Evolutionary conservation across 2,797 vertebrate species (phyloP).

Genomic region (Spheniscus humboldti): DNA sequence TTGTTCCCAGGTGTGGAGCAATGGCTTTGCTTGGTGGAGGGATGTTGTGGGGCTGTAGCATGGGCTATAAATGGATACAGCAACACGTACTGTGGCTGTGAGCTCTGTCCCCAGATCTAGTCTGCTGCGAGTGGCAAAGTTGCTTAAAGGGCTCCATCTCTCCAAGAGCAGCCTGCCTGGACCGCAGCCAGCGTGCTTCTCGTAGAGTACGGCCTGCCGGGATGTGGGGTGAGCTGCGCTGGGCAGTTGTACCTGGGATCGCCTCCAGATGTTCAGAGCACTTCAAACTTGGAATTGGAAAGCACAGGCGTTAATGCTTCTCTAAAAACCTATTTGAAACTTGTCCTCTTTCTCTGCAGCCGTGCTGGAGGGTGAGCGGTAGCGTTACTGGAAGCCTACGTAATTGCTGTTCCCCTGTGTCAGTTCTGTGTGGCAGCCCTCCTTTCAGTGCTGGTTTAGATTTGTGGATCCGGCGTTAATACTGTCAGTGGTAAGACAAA

Average conservation of each 20-base stretch:
- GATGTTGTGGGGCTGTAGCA: not conserved
- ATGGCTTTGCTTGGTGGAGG: not conserved
- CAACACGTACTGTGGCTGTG: accelerated
- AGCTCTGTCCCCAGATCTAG: not conserved
- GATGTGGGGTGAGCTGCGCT: not conserved
- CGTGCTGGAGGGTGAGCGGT: not conserved
- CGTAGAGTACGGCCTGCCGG: accelerated
- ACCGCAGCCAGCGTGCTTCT: not conserved
- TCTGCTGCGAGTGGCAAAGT: accelerated
- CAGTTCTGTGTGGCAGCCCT: not conserved
- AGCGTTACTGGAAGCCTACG: not conserved
- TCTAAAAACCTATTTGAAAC: not conserved
- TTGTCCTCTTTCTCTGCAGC: not conserved
- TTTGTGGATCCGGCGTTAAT: accelerated
- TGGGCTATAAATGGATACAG: accelerated
- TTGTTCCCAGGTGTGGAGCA: accelerated
- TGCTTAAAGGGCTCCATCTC: not conserved
- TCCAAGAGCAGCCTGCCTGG: not conserved
- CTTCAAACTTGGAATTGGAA: accelerated
- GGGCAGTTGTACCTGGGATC: not conserved
- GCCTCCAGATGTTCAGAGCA: accelerated
- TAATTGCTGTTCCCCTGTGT: not conserved
- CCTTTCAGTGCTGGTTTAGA: accelerated
- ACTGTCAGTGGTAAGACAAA: accelerated
- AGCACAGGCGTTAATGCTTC: accelerated